Evolutionary conservation across 2,797 vertebrate genomes (phyloP).

Genomic region (Clarias fuscus): DNA sequence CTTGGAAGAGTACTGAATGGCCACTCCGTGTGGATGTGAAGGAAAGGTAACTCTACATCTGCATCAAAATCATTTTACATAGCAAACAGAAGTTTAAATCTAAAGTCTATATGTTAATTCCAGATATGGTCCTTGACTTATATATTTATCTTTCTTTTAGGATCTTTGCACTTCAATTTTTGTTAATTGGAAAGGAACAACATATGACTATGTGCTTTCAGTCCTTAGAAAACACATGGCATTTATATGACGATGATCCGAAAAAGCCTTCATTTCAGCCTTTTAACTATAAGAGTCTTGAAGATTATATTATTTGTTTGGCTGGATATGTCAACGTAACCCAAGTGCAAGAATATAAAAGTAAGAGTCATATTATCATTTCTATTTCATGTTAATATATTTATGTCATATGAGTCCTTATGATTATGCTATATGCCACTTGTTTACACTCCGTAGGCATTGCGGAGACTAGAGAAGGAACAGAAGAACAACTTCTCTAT

Average conservation of each 20-base stretch:
- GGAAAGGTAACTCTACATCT: slow-evolving; percentile 3
- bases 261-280: not conserved
- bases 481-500: not conserved
- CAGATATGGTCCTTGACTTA: not conserved
- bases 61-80: not conserved
- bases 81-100: not conserved
- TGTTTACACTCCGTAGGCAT: not conserved
- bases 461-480: not conserved
- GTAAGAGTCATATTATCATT: not conserved
- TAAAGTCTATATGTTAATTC: not conserved
- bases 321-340: slow-evolving; percentile 5
- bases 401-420: too few species aligned
- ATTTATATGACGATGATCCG: slow-evolving; percentile 12
- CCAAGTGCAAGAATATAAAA: not conserved
- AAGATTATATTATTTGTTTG: not conserved
- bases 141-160: slow-evolving; percentile 7
- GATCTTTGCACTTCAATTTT: slow-evolving; percentile 7
- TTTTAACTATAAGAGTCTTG: not conserved
- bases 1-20: not conserved
- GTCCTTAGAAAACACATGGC: not conserved
- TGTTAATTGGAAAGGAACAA: not conserved
- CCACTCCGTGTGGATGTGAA: not conserved
- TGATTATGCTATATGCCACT: too few species aligned
- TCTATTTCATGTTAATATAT: not conserved
- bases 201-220: slow-evolving; percentile 32